These are phyloP conservation scores for Calliphora vomitoria DNA, from an alignment of 2,888 invertebrate genomes.

Conservation along the genomic window DNA sequence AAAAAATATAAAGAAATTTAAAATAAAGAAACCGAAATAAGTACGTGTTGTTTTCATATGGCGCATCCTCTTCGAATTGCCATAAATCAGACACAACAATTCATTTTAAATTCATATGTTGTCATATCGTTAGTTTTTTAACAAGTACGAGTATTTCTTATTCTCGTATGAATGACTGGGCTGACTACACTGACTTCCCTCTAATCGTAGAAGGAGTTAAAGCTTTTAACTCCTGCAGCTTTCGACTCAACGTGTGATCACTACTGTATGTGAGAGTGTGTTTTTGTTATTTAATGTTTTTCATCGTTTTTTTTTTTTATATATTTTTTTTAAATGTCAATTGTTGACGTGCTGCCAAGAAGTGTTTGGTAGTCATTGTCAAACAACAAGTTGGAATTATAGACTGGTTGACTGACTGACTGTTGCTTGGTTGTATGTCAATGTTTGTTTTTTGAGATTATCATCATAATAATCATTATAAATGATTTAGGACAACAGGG, in stretches of 20 bases:
- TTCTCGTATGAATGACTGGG: background rate
- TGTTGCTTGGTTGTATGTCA: constrained; percentile 48
- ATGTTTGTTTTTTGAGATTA: constrained; percentile 60
- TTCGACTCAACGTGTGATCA: constrained; percentile 49
- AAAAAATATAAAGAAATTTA: constrained; percentile 5
- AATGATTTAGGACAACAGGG: constrained; percentile 63
- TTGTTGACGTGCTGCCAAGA: constrained; percentile 70
- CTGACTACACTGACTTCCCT: constrained; percentile 25
- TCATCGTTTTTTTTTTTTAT: constrained; percentile 45
- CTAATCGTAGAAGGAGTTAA: constrained; percentile 63
- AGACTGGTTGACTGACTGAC: constrained; percentile 11
- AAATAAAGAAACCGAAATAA: constrained; percentile 44
- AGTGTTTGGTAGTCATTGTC: constrained; percentile 64
- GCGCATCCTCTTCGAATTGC: constrained; percentile 71
- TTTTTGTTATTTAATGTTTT: background rate
- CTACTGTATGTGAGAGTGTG: constrained; percentile 17
- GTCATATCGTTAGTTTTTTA: constrained; percentile 78
- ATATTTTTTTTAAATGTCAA: constrained; percentile 54
- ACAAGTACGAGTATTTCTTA: background rate
- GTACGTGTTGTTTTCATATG: constrained; percentile 61
- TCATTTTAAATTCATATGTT: constrained; percentile 82
- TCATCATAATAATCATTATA: constrained; percentile 52
- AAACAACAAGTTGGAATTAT: constrained; percentile 52
- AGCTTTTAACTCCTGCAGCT: constrained; percentile 60
- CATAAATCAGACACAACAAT: constrained; percentile 79